A percentile compares a stretch with the other conserved stretches of the same genome.
These are phyloP conservation scores for Conchocele bisecta DNA, from an alignment of 2,888 invertebrate genomes.

Conservation along the genomic window DNA sequence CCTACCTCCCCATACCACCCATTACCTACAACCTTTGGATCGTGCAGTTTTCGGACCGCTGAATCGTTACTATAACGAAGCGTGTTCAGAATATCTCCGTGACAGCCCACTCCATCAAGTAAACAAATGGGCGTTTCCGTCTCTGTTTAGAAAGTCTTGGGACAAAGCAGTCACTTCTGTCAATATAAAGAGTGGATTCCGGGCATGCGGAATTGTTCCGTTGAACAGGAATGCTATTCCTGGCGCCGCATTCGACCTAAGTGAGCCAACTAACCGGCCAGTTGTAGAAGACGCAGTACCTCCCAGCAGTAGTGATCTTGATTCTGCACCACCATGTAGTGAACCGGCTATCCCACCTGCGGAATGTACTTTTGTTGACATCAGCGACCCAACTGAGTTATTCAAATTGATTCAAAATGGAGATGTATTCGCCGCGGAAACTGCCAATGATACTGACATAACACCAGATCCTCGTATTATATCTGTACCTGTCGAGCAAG, in stretches of 20 bases:
- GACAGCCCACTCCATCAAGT: conserved; percentile 26
- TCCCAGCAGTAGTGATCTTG: too few species aligned
- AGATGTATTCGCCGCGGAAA: too few species aligned
- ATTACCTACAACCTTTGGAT: conserved; percentile 48
- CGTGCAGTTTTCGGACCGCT: conserved; percentile 46
- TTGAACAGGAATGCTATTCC: conserved; percentile 27
- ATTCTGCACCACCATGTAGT: too few species aligned
- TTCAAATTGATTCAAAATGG: too few species aligned
- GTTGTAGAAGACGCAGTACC: too few species aligned
- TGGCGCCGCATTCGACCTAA: conserved; percentile 27
- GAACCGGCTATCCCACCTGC: too few species aligned
- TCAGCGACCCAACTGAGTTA: too few species aligned
- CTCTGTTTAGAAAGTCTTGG: conserved; percentile 34
- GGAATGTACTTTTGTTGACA: too few species aligned
- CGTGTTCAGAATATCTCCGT: conserved; percentile 40
- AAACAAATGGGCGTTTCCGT: conserved; percentile 43
- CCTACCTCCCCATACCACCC: conserved; percentile 52
- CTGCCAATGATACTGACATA: too few species aligned
- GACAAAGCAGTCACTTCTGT: conserved; percentile 27
- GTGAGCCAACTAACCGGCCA: conserved; percentile 19
- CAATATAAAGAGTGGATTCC: conserved; percentile 43
- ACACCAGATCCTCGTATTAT: too few species aligned
- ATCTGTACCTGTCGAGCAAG: too few species aligned
- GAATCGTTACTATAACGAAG: conserved; percentile 42
- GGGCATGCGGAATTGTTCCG: conserved; percentile 39